A percentile compares a stretch with the other conserved stretches of the same genome.
phyloP scores from a whole-genome alignment of 2,888 invertebrate genomes.

The Macrophya alboannulata region DNA sequence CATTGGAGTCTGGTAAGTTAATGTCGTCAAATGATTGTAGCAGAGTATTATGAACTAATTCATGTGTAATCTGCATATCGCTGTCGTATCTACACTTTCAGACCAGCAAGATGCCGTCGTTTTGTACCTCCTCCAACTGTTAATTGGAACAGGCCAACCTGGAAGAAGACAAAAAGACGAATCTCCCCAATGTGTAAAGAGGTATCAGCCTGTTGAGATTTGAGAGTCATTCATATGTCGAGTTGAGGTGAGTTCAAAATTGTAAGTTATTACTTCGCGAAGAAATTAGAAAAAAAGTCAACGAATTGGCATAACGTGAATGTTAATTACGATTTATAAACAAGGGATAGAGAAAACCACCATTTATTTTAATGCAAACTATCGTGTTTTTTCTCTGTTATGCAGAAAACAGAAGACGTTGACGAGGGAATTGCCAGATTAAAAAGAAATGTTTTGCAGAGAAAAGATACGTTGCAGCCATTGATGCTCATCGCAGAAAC shows the following conservation, averaged over 20 bases:
- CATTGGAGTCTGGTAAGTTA: conserved; percentile 44
- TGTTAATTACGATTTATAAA: no score
- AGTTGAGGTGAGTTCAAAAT: conserved; percentile 48
- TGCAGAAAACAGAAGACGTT: no score
- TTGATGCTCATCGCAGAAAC: conserved; percentile 49
- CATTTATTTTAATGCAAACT: no score
- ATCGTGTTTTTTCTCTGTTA: no score
- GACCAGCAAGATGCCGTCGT: conserved; percentile 50
- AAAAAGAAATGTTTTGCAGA: no score
- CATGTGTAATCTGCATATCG: conserved; percentile 16
- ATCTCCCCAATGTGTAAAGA: conserved; percentile 31
- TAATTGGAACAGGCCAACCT: conserved; percentile 46
- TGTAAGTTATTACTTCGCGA: not conserved
- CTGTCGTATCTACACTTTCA: conserved; percentile 41
- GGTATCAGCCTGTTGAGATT: conserved; percentile 50
- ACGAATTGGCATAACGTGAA: no score
- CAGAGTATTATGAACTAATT: conserved; percentile 42
- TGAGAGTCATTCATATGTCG: conserved; percentile 50
- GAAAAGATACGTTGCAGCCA: no score
- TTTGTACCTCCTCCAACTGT: conserved; percentile 50
- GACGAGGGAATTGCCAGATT: no score
- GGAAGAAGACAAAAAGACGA: conserved; percentile 40
- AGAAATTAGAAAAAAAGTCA: no score
- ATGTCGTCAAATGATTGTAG: conserved; percentile 47
- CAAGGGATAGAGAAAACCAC: no score